A percentile compares a stretch with the other conserved stretches of the same genome.
phyloP scores from a whole-genome alignment of 2,797 vertebrate species.

The Acipenser oxyrinchus region DNA sequence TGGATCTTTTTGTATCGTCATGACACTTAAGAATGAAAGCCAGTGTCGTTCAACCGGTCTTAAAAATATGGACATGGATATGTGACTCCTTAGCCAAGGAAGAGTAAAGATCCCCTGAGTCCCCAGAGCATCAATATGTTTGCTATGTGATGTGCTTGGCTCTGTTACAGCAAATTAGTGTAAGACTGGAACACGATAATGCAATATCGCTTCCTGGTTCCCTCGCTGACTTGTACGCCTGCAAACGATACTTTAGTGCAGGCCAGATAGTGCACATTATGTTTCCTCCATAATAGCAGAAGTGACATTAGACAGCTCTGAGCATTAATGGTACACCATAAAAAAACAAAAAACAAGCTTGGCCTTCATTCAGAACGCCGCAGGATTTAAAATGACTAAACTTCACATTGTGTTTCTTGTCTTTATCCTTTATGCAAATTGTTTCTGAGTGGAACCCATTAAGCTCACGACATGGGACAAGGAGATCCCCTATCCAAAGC shows the following conservation, averaged over 20 bases:
- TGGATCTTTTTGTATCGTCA: not conserved
- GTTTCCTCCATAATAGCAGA: constrained; percentile 58
- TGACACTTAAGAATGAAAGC: not conserved
- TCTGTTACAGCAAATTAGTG: constrained; percentile 65
- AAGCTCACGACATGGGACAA: constrained; percentile 51
- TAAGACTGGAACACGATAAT: constrained; percentile 50
- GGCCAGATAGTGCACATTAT: constrained; percentile 53
- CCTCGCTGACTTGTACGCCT: constrained; percentile 46
- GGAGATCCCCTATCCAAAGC: not conserved
- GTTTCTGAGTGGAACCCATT: constrained; percentile 67
- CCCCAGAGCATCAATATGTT: constrained; percentile 58
- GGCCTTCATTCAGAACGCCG: constrained; percentile 73
- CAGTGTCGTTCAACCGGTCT: not conserved
- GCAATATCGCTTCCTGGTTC: constrained; percentile 49
- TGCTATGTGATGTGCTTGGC: constrained; percentile 68
- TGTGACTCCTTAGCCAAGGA: constrained; percentile 49
- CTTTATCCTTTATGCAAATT: constrained; percentile 81
- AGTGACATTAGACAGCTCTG: constrained; percentile 68
- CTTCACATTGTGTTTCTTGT: constrained; percentile 79
- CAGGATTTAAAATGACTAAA: constrained; percentile 84
- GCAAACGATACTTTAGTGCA: constrained; percentile 62
- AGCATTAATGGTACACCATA: constrained; percentile 67
- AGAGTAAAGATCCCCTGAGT: constrained; percentile 64
- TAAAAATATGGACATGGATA: not conserved
- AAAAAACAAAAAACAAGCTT: constrained; percentile 61